Evolutionary conservation across 1,140 invertebrate species (phyloP).

Genomic region (Drosophila serrata): DNA sequence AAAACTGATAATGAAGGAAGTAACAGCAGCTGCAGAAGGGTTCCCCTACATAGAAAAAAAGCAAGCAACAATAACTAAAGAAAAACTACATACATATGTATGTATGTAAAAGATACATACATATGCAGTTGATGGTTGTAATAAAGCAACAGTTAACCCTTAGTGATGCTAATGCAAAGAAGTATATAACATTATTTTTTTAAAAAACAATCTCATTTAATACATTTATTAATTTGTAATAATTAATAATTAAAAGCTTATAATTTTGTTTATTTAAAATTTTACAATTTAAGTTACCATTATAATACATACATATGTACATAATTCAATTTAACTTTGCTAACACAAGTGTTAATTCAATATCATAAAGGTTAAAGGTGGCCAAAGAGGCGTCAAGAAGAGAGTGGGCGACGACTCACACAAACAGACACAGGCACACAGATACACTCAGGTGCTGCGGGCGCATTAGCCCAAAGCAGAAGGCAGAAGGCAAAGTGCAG

Average conservation of each 20-base stretch:
- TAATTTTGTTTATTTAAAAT: no score
- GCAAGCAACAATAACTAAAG: neutral
- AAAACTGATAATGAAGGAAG: constrained; percentile 51
- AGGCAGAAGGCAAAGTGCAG: constrained; percentile 26
- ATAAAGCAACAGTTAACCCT: no score
- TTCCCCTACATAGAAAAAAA: neutral
- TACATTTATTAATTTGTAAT: no score
- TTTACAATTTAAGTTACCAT: no score
- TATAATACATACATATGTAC: no score
- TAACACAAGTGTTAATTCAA: neutral
- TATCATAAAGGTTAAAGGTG: constrained; percentile 27
- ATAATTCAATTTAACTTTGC: neutral
- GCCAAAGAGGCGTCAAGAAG: neutral
- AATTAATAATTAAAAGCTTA: no score
- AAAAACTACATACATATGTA: no score
- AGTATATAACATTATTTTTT: no score
- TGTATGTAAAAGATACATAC: no score
- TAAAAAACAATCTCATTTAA: no score
- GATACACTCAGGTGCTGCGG: constrained; percentile 22
- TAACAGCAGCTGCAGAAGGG: neutral
- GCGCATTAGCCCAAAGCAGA: constrained; percentile 26
- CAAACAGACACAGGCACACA: constrained; percentile 1
- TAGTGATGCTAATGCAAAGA: no score
- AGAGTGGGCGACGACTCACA: constrained; percentile 1
- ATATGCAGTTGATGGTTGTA: neutral